A percentile compares a stretch with the other conserved stretches of the same genome.
Evolutionary conservation across 23 tunicate genomes (phyloP).

Genomic region (Aplidium turbinatum): DNA sequence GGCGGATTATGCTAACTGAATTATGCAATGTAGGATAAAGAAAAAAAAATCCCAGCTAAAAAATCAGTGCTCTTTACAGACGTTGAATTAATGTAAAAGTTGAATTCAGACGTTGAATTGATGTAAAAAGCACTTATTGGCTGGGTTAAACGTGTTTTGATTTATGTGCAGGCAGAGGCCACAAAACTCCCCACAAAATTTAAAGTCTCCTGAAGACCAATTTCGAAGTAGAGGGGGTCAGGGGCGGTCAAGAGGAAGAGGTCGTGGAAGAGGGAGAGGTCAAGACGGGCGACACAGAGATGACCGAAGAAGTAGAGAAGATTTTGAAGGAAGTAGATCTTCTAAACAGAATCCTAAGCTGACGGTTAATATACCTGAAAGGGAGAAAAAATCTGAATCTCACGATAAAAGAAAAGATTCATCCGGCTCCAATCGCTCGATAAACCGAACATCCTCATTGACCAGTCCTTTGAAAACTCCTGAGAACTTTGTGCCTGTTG

Average conservation of each 20-base stretch:
- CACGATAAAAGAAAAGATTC: not conserved
- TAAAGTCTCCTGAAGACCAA: no score
- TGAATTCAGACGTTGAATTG: no score
- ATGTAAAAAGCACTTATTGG: no score
- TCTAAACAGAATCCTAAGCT: not conserved
- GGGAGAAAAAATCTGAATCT: not conserved
- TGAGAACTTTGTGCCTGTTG: constrained; percentile 60
- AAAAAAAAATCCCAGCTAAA: no score
- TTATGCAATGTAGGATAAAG: no score
- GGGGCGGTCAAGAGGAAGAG: constrained; percentile 25
- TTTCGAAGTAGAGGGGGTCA: not conserved
- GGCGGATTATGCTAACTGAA: no score
- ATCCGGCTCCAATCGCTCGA: not conserved
- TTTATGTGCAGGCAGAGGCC: no score
- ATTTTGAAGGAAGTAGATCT: not conserved
- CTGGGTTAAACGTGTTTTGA: no score
- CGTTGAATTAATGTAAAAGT: no score
- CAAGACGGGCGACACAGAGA: constrained; percentile 1
- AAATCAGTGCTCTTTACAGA: no score
- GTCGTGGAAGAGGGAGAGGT: constrained; percentile 34
- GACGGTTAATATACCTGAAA: not conserved
- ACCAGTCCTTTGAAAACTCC: constrained; percentile 77
- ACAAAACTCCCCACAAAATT: no score
- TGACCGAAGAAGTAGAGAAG: not conserved
- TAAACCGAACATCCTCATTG: constrained; percentile 15